Conservation (phyloP, 2,797 vertebrate genomes). For the Acanthurus lineatus region DNA sequence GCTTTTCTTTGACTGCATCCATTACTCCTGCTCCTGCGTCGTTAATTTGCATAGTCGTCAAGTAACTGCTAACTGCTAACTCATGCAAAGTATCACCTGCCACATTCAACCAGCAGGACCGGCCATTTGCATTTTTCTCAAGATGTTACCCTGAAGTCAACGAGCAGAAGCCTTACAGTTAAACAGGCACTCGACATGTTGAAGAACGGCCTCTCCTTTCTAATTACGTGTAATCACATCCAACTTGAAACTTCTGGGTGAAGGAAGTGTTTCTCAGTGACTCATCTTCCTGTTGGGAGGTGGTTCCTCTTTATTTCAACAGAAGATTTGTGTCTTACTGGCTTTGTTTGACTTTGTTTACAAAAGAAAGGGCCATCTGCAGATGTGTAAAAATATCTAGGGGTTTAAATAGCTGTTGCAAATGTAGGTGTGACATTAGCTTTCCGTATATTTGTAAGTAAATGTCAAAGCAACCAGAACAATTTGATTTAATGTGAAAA, state of each 20-base stretch:
- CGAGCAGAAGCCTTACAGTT: constrained; percentile 11
- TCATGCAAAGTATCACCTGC: constrained; percentile 10
- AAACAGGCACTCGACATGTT: constrained; percentile 20
- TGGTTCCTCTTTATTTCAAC: constrained; percentile 5
- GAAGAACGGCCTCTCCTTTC: constrained; percentile 32
- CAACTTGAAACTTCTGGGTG: constrained; percentile 31
- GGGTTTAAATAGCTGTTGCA: neutral
- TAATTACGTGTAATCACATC: constrained; percentile 66
- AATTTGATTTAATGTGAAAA: too few species aligned
- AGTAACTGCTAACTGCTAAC: neutral
- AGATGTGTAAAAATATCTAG: neutral
- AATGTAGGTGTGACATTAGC: neutral
- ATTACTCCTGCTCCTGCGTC: neutral
- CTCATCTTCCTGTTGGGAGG: constrained; percentile 29
- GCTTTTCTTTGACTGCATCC: neutral
- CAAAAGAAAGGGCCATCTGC: neutral
- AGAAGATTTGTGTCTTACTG: neutral
- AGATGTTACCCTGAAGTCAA: constrained; percentile 24
- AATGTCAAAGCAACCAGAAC: neutral
- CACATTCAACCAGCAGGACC: neutral
- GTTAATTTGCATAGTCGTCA: neutral
- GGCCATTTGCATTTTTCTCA: constrained; percentile 26
- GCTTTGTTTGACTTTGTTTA: neutral
- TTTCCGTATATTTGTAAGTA: neutral
- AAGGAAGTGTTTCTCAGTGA: constrained; percentile 31